These are phyloP conservation scores for Philereme vetulata DNA, from an alignment of 2,888 invertebrate genomes.

Conservation along the genomic window DNA sequence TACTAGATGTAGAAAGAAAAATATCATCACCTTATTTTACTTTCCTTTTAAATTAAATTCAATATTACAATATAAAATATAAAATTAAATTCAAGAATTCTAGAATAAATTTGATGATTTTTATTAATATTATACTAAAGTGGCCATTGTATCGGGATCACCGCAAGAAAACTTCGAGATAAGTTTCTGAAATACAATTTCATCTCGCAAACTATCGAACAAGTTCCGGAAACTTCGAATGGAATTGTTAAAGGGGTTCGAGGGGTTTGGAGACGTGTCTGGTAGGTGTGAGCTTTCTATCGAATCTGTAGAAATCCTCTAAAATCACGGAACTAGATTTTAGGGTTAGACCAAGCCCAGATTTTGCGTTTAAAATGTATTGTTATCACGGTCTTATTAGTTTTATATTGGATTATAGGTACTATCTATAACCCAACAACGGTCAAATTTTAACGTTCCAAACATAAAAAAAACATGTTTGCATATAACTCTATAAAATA, in stretches of 20 bases:
- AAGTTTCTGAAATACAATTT: slow-evolving; percentile 24
- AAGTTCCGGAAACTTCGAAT: slow-evolving; percentile 24
- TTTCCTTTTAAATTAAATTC: too few species aligned
- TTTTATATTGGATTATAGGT: too few species aligned
- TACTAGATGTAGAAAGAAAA: too few species aligned
- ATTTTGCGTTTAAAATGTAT: neutral
- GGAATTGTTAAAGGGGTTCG: slow-evolving; percentile 23
- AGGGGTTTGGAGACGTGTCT: neutral
- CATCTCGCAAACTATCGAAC: slow-evolving; percentile 13
- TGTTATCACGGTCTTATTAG: neutral
- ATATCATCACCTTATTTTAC: too few species aligned
- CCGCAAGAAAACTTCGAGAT: slow-evolving; percentile 13
- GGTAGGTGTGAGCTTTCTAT: neutral
- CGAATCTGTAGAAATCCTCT: slow-evolving; percentile 1
- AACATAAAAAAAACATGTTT: too few species aligned
- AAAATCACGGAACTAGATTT: slow-evolving; percentile 6
- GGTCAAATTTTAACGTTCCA: too few species aligned
- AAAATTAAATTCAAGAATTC: too few species aligned
- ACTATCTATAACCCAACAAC: too few species aligned
- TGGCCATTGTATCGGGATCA: slow-evolving; percentile 9
- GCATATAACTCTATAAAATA: too few species aligned
- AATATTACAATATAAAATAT: too few species aligned
- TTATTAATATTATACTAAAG: too few species aligned
- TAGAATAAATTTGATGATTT: too few species aligned
- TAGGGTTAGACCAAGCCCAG: neutral